These are phyloP conservation scores for Margaritifera margaritifera DNA, from an alignment of 2,888 invertebrate species.

Conservation along the genomic window DNA sequence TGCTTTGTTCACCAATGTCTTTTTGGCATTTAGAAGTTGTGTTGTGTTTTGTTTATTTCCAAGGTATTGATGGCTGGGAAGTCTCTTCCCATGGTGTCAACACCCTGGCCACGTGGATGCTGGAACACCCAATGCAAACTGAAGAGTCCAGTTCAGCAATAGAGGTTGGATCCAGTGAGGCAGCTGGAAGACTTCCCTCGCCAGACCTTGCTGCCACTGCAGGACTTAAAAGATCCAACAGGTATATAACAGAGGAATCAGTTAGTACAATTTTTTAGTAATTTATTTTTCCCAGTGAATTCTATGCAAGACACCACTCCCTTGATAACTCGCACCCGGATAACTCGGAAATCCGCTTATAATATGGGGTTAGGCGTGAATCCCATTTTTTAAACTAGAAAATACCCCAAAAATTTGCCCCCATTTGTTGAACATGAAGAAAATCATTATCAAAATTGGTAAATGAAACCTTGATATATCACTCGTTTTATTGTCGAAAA, in stretches of 20 bases:
- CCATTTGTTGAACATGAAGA: too few relatives aligned
- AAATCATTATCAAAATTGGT: too few relatives aligned
- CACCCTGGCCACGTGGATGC: slow-evolving; percentile 79
- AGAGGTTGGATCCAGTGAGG: slow-evolving; percentile 7
- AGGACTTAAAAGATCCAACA: slow-evolving; percentile 22
- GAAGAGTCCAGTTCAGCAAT: slow-evolving; percentile 16
- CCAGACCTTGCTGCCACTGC: slow-evolving; percentile 25
- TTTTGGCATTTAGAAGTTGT: background rate
- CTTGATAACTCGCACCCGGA: too few relatives aligned
- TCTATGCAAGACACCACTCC: too few relatives aligned
- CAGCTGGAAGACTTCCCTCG: slow-evolving; percentile 4
- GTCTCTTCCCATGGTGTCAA: slow-evolving; percentile 76
- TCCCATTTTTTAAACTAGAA: too few relatives aligned
- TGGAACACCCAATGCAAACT: slow-evolving; percentile 76
- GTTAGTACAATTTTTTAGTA: background rate
- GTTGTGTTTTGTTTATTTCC: slow-evolving; percentile 2
- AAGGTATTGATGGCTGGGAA: slow-evolving; percentile 60
- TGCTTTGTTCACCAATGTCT: too few relatives aligned
- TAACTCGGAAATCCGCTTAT: too few relatives aligned
- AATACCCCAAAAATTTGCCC: too few relatives aligned
- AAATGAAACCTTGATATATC: too few relatives aligned
- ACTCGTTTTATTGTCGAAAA: too few relatives aligned
- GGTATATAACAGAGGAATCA: slow-evolving; percentile 6
- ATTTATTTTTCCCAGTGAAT: too few relatives aligned
- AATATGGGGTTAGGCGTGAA: too few relatives aligned